A percentile compares a stretch with the other conserved stretches of the same genome.
These are phyloP conservation scores for Hirundichthys speculiger DNA, from an alignment of 2,113 vertebrate species.

Conservation along the genomic window DNA sequence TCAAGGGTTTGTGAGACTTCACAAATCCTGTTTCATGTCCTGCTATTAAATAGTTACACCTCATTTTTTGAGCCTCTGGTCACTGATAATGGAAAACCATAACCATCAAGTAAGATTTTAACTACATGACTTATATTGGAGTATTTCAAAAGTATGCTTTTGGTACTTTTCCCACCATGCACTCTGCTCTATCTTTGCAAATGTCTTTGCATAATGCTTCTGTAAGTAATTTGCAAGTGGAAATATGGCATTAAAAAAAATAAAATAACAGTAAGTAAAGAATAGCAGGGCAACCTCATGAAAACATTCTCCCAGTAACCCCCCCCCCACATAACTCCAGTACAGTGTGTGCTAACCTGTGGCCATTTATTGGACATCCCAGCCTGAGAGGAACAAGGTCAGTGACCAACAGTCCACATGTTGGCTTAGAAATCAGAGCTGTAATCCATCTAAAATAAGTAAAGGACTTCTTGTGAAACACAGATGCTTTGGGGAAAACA, in stretches of 20 bases:
- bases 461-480: too few species aligned
- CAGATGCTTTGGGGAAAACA: too few species aligned
- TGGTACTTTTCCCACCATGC: too few species aligned
- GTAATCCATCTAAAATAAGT: not conserved
- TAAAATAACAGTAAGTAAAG: constrained; percentile 11
- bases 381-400: not conserved
- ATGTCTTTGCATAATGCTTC: not conserved
- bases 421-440: not conserved
- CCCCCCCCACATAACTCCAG: not conserved
- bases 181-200: too few species aligned
- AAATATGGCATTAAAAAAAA: not conserved
- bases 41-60: too few species aligned
- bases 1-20: too few species aligned
- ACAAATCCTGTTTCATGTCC: too few species aligned
- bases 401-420: not conserved
- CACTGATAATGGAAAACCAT: too few species aligned
- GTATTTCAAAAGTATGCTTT: too few species aligned
- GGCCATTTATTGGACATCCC: not conserved
- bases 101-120: too few species aligned
- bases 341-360: constrained; percentile 12
- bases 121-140: too few species aligned
- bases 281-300: not conserved
- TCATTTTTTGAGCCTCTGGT: too few species aligned
- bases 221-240: not conserved
- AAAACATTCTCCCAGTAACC: constrained; percentile 11